Conservation (phyloP, 1,140 invertebrate species). For the Lerema accius region DNA sequence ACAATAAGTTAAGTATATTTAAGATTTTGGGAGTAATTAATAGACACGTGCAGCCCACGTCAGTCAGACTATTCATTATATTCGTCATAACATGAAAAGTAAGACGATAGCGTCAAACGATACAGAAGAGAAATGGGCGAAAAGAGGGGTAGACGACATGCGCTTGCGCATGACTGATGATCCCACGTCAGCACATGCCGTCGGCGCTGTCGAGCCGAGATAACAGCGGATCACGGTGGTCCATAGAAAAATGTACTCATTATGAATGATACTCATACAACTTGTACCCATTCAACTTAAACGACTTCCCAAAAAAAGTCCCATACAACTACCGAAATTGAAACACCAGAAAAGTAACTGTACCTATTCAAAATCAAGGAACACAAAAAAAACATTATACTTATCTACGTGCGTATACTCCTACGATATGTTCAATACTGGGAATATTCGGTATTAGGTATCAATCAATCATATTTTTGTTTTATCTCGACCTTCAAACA, state of each 20-base stretch:
- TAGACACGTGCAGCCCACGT: constrained; percentile 32
- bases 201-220: constrained; percentile 45
- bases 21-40: constrained; percentile 34
- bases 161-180: constrained; percentile 60
- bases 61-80: constrained; percentile 45
- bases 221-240: constrained; percentile 58
- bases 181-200: constrained; percentile 50
- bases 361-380: no score
- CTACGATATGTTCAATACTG: no score
- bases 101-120: constrained; percentile 46
- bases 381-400: no score
- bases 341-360: constrained; percentile 4
- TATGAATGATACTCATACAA: constrained; percentile 46
- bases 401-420: no score
- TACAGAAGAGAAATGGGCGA: constrained; percentile 56
- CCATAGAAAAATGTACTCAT: constrained; percentile 44
- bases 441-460: no score
- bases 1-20: no score
- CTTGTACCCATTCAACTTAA: constrained; percentile 28
- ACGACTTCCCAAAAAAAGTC: neutral
- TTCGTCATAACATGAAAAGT: constrained; percentile 42
- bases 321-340: no score
- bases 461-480: no score
- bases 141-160: constrained; percentile 49
- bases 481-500: no score